Evolutionary conservation across 2,888 invertebrate species (phyloP), one percentile per base, ranked within the genome.

Genomic region (Plemyria rubiginata): DNA sequence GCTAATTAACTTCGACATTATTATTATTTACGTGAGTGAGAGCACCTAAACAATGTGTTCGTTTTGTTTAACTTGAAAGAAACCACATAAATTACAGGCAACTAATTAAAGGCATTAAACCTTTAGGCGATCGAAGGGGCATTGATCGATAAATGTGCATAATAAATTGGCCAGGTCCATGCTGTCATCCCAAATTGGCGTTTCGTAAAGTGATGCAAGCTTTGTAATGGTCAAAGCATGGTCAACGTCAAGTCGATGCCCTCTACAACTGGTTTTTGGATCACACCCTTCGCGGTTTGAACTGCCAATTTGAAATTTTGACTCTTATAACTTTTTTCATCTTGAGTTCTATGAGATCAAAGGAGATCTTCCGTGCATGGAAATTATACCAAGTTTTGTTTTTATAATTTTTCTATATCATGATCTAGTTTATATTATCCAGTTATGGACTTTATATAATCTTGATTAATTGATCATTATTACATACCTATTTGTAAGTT

Each of bases 221-320:
- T 74, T 72, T 71, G 82, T 85, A 85, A 86, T 84, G 84, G 81
- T 75, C 81, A 80, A 79, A 81, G 84, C 81, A 86, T 84, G 83
- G 80, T 75, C 81, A 80, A 79, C 81, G 85, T 83, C 82, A 79
- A 77, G 88, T 88, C 89, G 84, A 78, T 85, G 89, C 70, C 85
- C 88, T 75, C 66, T 57, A 58, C 54, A 79, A 87, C 88, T 74
- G 79, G 90, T 86, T 85, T 80, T 80, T 70, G 69, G 73, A 76
- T 55, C 59, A 56, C 75, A 77, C 77, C 77, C 79, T 77, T 77
- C 60, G 67, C 70, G 60, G 72, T 72, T 68, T 60, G 59, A 67
- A 66, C 69, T 70, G 67, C 68, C 65, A 65, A 62, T 68, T 60
- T n/a, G 52, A 63, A 52, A 61, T 64, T 56, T 55, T 52, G 60